Conservation (phyloP, 2,888 invertebrate species). For the Philhelius pedissequus region DNA sequence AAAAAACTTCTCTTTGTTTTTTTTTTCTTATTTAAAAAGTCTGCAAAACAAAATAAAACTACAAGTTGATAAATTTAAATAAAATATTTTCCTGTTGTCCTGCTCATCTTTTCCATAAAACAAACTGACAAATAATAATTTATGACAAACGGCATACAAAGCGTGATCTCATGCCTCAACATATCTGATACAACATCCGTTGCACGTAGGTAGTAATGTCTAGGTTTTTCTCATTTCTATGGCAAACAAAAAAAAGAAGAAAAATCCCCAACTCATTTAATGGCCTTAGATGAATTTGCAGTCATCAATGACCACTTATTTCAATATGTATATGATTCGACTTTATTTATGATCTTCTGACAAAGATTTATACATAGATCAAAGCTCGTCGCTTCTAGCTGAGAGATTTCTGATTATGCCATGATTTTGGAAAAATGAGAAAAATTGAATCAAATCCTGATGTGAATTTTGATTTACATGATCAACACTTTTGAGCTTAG, state of each 20-base stretch:
- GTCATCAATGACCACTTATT: neutral
- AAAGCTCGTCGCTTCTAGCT: no score
- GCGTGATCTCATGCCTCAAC: neutral
- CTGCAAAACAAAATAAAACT: neutral
- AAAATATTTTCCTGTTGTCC: neutral
- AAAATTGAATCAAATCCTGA: no score
- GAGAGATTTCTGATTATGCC: no score
- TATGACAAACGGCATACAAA: neutral
- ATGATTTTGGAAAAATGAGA: no score
- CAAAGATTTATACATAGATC: neutral
- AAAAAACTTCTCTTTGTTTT: no score
- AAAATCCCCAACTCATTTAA: neutral
- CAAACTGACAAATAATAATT: neutral
- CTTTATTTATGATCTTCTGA: neutral
- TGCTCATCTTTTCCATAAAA: neutral
- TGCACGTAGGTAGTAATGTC: neutral
- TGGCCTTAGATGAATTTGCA: neutral
- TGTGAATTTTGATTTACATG: no score
- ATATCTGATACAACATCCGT: neutral
- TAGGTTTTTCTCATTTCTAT: neutral
- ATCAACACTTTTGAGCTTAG: no score
- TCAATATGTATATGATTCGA: no score
- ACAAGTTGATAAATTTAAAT: neutral
- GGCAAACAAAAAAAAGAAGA: neutral
- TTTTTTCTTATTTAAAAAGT: no score